Base-by-base conservation (phyloP, 2,888 invertebrate genomes). In the Nipponacmea schrenckii region DNA sequence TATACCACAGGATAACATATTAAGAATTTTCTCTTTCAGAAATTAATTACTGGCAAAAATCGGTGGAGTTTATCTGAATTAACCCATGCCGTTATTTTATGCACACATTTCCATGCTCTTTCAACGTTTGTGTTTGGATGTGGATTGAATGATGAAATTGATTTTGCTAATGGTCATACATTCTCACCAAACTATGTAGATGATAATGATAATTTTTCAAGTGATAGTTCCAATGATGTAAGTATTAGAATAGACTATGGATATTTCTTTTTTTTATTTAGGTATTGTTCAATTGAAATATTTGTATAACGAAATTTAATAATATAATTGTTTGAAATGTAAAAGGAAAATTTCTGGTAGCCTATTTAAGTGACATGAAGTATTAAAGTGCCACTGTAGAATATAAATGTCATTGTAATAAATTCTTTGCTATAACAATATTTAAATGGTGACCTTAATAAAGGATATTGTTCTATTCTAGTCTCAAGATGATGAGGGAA, bases 81-180 rank as follows among this genome's bases (percentile, higher is more conserved):
- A 78, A 94, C 95, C 39, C 95, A 96, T 85, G 95, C 95, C 70
- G 93, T 95, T 82, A 94, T 94, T 68, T 91, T 96, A 75, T 90
- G 96, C 86, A 93, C 94, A 70, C 95, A 95, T 90, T 95, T 95
- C 90, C 95, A 96, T 90, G 93, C 94, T 64, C 91, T 96, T 75
- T 94, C 94, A 86, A 94, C 94, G 80, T 95, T 96, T 90, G 94
- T 95, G 73, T 94, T 93, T 89, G 94, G 95, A 76, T 94, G 94
- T 89, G 95, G 95, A 69, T 92, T 90, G 56, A 83, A 82, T 63
- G 76, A 81, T 4, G 88, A 87, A 75, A 76, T 85, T 1, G 87
- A 87, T 76, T 84, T 84, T 31, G 79, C 81, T 14, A 81, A 80
- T 8, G 86, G 85, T 0, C 83, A 83, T 76, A 77, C 81, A 0